phyloP scores from a whole-genome alignment of 2,797 vertebrate species.

The Microctenopoma steveboyesi region DNA sequence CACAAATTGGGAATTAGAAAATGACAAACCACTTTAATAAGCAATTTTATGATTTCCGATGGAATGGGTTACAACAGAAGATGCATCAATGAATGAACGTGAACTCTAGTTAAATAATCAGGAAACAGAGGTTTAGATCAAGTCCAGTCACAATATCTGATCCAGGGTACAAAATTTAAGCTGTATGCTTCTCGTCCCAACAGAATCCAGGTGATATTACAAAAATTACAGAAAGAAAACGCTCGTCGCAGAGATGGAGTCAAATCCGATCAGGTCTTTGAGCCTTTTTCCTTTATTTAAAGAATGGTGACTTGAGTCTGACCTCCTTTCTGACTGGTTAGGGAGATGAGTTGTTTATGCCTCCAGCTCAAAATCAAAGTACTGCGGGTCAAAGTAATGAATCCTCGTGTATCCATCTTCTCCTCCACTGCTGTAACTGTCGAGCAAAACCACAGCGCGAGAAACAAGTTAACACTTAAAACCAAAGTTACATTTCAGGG shows the following conservation, averaged over 20 bases:
- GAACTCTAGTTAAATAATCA: slow-evolving; percentile 55
- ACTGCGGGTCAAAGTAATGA: slow-evolving; percentile 97
- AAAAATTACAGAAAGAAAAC: slow-evolving; percentile 15
- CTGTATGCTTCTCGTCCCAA: neutral
- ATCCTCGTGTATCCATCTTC: slow-evolving; percentile 97
- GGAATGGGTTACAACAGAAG: slow-evolving; percentile 53
- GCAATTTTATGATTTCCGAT: slow-evolving; percentile 35
- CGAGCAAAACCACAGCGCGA: slow-evolving; percentile 10
- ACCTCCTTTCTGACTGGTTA: slow-evolving; percentile 25
- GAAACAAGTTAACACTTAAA: neutral
- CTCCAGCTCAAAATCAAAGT: slow-evolving; percentile 98
- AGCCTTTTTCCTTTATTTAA: slow-evolving; percentile 28
- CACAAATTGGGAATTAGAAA: neutral
- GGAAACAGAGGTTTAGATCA: slow-evolving; percentile 12
- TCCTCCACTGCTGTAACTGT: slow-evolving; percentile 97
- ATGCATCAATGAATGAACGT: slow-evolving; percentile 19
- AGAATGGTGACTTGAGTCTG: slow-evolving; percentile 11
- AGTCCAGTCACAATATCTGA: slow-evolving; percentile 29
- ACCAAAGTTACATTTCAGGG: too few species aligned
- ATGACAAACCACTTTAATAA: slow-evolving; percentile 16
- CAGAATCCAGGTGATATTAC: slow-evolving; percentile 20
- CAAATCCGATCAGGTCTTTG: neutral
- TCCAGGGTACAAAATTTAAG: slow-evolving; percentile 34
- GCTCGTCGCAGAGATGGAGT: neutral
- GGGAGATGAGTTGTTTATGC: slow-evolving; percentile 64